Percentiles rank a stretch among this genome's conserved stretches.
Evolutionary conservation across 1,140 invertebrate species (phyloP).

Genomic region (Charaxes varanes): DNA sequence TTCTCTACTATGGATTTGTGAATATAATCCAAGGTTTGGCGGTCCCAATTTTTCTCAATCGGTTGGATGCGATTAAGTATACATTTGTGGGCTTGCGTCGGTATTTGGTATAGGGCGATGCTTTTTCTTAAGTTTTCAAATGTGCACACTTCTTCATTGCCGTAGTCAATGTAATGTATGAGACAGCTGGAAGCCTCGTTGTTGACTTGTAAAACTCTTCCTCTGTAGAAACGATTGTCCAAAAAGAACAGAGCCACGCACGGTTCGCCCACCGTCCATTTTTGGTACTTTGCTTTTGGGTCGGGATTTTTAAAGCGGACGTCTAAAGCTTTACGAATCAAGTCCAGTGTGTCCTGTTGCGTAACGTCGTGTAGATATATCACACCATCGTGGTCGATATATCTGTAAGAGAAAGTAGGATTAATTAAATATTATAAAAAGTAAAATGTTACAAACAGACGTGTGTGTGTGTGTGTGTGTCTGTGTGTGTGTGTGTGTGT

Average conservation of each 20-base stretch:
- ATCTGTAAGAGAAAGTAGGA: constrained; percentile 50
- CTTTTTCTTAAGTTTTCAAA: constrained; percentile 74
- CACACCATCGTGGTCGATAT: constrained; percentile 74
- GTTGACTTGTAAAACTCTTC: constrained; percentile 64
- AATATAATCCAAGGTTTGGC: constrained; percentile 50
- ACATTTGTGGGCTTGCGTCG: constrained; percentile 72
- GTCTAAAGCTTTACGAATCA: constrained; percentile 73
- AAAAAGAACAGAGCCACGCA: constrained; percentile 78
- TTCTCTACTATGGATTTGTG: constrained; percentile 62
- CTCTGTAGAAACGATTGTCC: constrained; percentile 79
- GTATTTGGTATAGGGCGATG: constrained; percentile 75
- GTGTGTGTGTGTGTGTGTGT: too few species aligned
- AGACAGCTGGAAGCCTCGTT: constrained; percentile 49
- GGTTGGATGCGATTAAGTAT: constrained; percentile 64
- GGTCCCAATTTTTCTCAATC: constrained; percentile 40
- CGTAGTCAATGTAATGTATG: constrained; percentile 79
- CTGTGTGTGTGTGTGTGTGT: too few species aligned
- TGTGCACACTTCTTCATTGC: constrained; percentile 74
- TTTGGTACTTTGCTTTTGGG: constrained; percentile 59
- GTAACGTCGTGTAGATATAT: constrained; percentile 74
- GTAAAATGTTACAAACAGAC: too few species aligned
- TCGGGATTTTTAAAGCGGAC: constrained; percentile 61
- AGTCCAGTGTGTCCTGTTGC: constrained; percentile 58
- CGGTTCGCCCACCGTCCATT: constrained; percentile 75
- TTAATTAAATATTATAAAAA: constrained; percentile 1